These are phyloP conservation scores for Drosophila macrospina DNA, from an alignment of 2,888 invertebrate genomes.

Conservation along the genomic window DNA sequence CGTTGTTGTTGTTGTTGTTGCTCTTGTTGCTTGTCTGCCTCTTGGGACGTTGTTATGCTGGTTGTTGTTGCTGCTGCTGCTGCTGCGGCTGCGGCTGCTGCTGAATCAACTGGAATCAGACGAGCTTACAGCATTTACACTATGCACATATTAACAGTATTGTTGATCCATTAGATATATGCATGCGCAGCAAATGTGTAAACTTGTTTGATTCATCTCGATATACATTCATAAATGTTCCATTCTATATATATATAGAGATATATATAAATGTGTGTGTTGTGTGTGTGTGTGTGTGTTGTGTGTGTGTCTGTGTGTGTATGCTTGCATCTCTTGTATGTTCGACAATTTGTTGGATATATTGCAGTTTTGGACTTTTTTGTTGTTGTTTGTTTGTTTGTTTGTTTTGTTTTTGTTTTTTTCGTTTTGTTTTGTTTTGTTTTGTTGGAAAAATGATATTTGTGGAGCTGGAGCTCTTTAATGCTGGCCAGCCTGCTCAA, in stretches of 20 bases:
- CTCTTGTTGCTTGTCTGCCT: constrained; percentile 26
- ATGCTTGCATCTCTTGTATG: constrained; percentile 22
- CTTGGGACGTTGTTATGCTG: not conserved
- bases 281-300: constrained; percentile 20
- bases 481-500: constrained; percentile 69
- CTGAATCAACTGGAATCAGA: constrained; percentile 36
- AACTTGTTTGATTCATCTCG: constrained; percentile 30
- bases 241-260: constrained; percentile 2
- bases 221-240: constrained; percentile 1
- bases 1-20: constrained; percentile 32
- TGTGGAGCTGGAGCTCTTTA: constrained; percentile 33
- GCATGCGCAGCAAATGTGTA: constrained; percentile 24
- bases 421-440: not conserved
- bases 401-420: constrained; percentile 1
- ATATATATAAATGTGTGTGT: constrained; percentile 5
- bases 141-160: constrained; percentile 9
- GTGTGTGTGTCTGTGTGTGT: constrained; percentile 5
- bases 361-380: constrained; percentile 15
- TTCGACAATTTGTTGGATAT: constrained; percentile 9
- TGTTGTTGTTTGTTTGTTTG: too few species aligned
- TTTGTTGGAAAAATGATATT: not conserved
- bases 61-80: not conserved
- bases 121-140: constrained; percentile 28
- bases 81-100: not conserved
- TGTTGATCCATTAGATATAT: constrained; percentile 11